phyloP scores from a whole-genome alignment of 2,113 vertebrate genomes.

The Hydrochoerus hydrochaeris region DNA sequence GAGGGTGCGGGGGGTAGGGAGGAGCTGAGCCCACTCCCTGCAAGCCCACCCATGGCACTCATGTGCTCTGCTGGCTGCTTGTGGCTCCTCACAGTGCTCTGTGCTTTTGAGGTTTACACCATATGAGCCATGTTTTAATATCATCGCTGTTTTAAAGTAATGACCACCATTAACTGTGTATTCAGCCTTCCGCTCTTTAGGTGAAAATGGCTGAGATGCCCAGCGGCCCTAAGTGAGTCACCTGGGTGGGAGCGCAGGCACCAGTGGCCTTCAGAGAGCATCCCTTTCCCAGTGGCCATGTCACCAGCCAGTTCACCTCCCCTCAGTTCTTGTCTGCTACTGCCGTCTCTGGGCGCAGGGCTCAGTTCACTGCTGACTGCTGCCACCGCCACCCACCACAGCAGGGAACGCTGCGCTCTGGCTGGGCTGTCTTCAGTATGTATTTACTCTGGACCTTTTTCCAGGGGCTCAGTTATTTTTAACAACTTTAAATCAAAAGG shows the following conservation, averaged over 20 bases:
- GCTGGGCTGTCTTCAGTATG: background rate
- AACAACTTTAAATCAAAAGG: background rate
- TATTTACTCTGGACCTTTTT: background rate
- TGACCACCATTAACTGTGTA: background rate
- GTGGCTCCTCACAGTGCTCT: background rate
- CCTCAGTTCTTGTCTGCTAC: background rate
- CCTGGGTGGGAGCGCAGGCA: rapidly evolving
- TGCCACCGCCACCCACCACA: rapidly evolving
- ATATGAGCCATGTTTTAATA: background rate
- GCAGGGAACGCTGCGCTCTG: background rate
- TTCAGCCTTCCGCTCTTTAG: background rate
- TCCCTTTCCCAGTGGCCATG: background rate
- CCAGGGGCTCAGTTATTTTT: background rate
- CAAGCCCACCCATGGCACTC: background rate
- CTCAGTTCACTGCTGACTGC: background rate
- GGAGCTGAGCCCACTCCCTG: background rate
- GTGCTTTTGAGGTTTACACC: background rate
- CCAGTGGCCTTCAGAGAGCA: background rate
- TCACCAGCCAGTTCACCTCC: background rate
- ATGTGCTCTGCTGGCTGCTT: background rate
- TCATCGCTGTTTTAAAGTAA: background rate
- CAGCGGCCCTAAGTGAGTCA: background rate
- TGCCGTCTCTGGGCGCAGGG: background rate
- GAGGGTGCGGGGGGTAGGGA: background rate
- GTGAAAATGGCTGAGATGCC: background rate